phyloP scores from a whole-genome alignment of 1,140 invertebrate genomes.

The Saxidomus purpurata region DNA sequence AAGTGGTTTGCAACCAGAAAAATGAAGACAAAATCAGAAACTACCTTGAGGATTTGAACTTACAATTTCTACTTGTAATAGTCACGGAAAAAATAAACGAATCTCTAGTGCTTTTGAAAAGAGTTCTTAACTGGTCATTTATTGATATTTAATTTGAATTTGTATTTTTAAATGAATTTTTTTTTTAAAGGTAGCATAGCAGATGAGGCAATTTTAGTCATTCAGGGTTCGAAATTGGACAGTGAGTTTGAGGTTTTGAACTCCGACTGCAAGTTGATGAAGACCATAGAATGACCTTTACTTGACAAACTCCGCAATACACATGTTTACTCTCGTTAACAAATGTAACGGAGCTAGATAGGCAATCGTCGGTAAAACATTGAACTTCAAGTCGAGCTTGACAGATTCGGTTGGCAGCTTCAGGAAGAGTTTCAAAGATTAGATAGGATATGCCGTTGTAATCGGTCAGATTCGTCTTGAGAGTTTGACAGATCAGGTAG shows the following conservation, averaged over 20 bases:
- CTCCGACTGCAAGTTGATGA: slow-evolving; percentile 33
- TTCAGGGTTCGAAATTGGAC: slow-evolving; percentile 21
- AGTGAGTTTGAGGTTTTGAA: neutral
- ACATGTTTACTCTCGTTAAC: too few species aligned
- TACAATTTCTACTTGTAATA: slow-evolving; percentile 87
- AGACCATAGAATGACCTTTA: slow-evolving; percentile 9
- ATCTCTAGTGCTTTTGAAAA: slow-evolving; percentile 87
- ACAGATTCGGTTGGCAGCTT: too few species aligned
- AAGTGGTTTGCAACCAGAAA: neutral
- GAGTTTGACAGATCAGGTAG: too few species aligned
- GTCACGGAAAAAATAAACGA: slow-evolving; percentile 88
- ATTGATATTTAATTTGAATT: slow-evolving; percentile 86
- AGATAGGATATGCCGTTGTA: too few species aligned
- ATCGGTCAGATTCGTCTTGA: too few species aligned
- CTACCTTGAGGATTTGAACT: slow-evolving; percentile 54
- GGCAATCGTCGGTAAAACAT: too few species aligned
- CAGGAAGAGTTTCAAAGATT: too few species aligned
- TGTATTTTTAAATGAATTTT: slow-evolving; percentile 74
- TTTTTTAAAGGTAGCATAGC: slow-evolving; percentile 1
- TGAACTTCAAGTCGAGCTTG: too few species aligned
- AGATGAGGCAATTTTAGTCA: neutral
- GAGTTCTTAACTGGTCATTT: slow-evolving; percentile 87
- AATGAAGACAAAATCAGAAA: slow-evolving; percentile 28
- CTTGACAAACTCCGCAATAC: slow-evolving; percentile 25
- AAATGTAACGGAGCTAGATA: too few species aligned